Conservation (phyloP, 2,888 invertebrate genomes). For the Gnatocerus cornutus region DNA sequence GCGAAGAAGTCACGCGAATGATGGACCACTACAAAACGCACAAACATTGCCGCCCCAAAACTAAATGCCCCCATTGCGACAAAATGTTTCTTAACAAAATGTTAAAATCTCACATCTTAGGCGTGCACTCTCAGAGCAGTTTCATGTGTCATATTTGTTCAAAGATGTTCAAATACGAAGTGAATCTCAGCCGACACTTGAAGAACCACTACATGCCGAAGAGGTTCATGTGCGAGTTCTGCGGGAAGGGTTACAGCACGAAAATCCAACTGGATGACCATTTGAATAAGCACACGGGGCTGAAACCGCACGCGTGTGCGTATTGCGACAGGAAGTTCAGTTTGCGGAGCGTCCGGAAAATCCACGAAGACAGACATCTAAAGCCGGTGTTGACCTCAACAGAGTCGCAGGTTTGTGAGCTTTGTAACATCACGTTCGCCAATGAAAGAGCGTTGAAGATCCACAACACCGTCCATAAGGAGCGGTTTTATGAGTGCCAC, state of each 20-base stretch:
- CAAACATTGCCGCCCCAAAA: background rate
- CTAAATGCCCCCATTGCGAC: background rate
- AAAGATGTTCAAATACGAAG: background rate
- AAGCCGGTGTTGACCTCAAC: background rate
- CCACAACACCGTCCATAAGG: no score
- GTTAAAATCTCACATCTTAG: background rate
- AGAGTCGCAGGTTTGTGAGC: background rate
- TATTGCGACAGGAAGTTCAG: background rate
- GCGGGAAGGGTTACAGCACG: slow-evolving; percentile 7
- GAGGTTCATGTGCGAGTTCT: background rate
- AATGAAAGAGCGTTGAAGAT: no score
- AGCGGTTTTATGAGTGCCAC: no score
- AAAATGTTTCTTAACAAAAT: background rate
- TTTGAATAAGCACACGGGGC: slow-evolving; percentile 4
- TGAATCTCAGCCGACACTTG: background rate
- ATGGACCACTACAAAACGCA: background rate
- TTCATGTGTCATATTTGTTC: background rate
- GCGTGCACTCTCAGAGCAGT: background rate
- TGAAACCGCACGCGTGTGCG: slow-evolving; percentile 1
- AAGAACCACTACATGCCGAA: background rate
- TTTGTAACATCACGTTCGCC: no score
- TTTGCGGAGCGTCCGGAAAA: background rate
- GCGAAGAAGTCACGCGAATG: background rate
- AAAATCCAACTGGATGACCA: slow-evolving; percentile 11
- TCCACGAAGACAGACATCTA: background rate